Percentiles rank a stretch among this genome's conserved stretches.
phyloP scores from a whole-genome alignment of 2,797 vertebrate genomes.

The Podarcis siculus region DNA sequence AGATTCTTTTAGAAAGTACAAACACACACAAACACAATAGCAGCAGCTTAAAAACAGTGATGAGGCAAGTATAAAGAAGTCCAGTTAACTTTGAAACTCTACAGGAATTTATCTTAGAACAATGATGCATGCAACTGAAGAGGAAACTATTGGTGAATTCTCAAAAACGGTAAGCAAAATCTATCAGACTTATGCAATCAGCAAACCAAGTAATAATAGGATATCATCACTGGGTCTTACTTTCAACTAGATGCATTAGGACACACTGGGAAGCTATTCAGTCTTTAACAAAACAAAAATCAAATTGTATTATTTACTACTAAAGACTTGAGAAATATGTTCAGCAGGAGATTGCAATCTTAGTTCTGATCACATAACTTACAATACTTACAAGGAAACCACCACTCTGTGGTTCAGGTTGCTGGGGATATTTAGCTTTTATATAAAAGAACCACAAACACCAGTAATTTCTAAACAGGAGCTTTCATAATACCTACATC shows the following conservation, averaged over 20 bases:
- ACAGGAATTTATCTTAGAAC: background rate
- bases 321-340: background rate
- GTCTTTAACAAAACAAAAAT: background rate
- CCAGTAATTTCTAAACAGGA: background rate
- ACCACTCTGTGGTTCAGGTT: background rate
- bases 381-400: background rate
- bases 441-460: background rate
- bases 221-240: background rate
- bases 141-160: background rate
- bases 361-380: background rate
- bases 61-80: background rate
- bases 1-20: conserved; percentile 81
- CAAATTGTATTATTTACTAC: background rate
- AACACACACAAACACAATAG: background rate
- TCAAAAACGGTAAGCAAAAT: background rate
- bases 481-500: background rate
- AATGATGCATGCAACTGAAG: background rate
- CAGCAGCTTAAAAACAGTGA: conserved; percentile 9
- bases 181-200: background rate
- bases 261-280: background rate
- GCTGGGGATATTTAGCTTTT: background rate
- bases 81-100: background rate
- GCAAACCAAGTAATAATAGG: background rate
- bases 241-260: background rate
- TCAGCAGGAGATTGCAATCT: background rate